Base-by-base conservation (phyloP, 2,888 invertebrate species). In the Hirtodrosophila duncani region DNA sequence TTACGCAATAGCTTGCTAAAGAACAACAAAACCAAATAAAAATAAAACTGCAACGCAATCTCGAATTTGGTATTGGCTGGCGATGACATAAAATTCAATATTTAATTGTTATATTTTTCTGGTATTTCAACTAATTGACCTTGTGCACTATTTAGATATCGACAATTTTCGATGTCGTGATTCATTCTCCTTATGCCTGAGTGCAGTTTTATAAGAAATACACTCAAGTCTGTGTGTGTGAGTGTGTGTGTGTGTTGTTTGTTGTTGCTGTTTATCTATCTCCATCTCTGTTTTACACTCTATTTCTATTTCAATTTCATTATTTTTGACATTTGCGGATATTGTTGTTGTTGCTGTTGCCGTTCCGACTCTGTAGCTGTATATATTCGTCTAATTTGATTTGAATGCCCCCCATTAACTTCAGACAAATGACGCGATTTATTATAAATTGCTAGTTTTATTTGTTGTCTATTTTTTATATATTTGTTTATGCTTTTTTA, bases 101-200 rank as follows among this genome's bases (percentile, higher is more conserved):
- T 55, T 55, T 53, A 67, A 55, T 63, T 67, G 63, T 51, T 66
- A 48, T 67, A 59, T 75, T 51, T 68, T 68, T 64, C 63, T 69
- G 67, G 61, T 68, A 70, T 70, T 75, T 77, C 63, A 56, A 69
- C 77, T 69, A 69, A 75, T 79, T 79, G 79, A 75, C 75, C 75
- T 75, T 75, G 75, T 59, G 59, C 69, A 75, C 72, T 79, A 79
- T 71, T 79, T 69, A 30, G 67, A 59, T 62, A 61, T 52, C 31
- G 48, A 62, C 62, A 50, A 39, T 49, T 16, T 50, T 67, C 31
- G 50, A 67, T 63, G 59, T 57, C 58, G 60, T 70, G 78, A 68
- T 61, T 64, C 66, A 79, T 49, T 57, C 58, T 41, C 31, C 18
- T 11, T 46, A 6, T 24, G 17, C 52, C 39, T 34, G 39, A 53